Evolutionary conservation across 92 coral and sea anemone genomes (phyloP).

Genomic region (Heliopora coerulea): DNA sequence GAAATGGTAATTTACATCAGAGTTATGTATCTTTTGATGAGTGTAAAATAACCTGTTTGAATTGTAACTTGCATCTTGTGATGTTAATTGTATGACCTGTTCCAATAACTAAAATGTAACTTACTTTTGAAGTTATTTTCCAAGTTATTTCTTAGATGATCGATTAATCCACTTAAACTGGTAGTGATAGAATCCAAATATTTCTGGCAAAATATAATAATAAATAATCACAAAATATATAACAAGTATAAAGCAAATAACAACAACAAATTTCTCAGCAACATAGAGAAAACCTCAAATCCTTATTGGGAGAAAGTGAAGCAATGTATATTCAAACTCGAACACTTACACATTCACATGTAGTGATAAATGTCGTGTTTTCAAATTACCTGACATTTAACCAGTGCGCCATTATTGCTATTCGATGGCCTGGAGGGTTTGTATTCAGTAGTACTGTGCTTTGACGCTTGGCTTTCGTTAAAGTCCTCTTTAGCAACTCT

Average conservation of each 20-base stretch:
- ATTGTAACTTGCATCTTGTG: too few species aligned
- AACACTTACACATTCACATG: too few species aligned
- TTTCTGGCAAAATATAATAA: constrained; percentile 56
- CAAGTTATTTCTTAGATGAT: constrained; percentile 68
- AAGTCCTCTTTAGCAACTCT: constrained; percentile 75
- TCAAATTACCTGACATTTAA: constrained; percentile 74
- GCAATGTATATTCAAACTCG: too few species aligned
- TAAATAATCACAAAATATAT: background rate
- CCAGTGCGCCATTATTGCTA: constrained; percentile 84
- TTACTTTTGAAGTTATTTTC: constrained; percentile 71
- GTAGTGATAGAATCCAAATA: constrained; percentile 70
- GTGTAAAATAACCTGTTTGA: too few species aligned
- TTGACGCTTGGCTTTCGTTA: constrained; percentile 58
- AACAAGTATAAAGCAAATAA: background rate
- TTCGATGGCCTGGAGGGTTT: constrained; percentile 59
- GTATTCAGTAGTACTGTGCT: constrained; percentile 28
- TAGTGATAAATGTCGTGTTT: too few species aligned
- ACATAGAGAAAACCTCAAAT: too few species aligned
- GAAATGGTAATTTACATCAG: too few species aligned
- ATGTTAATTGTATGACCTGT: too few species aligned
- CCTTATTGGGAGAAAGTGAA: too few species aligned
- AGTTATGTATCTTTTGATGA: too few species aligned
- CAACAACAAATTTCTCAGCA: too few species aligned
- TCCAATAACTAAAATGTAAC: background rate
- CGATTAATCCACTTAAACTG: constrained; percentile 80